Base-by-base conservation (phyloP, 1,140 invertebrate genomes). In the Ceratosolen solmsi region DNA sequence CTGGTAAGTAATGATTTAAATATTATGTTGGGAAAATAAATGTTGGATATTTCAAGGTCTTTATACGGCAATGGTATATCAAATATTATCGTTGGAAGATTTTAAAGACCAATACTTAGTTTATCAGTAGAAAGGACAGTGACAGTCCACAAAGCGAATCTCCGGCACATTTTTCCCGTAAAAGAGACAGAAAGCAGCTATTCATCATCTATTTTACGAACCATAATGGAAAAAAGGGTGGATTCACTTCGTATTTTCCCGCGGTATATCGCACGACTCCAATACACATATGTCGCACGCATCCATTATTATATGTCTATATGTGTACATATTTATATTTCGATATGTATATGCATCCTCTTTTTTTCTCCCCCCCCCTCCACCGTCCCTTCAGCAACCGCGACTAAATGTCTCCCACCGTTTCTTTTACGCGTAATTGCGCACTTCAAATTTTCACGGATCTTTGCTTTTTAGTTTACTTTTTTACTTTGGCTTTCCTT, bases 211-310 rank as follows among this genome's bases (percentile, higher is more conserved):
- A 68, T 9, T 36, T 0, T 38, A 2, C 17, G 15, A 11, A 13
- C 0, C 22, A 22, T 22, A 2, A 25, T 3, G n/a, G n/a, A 78
- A 54, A 78, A 54, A 63, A 65, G 38, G 58, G 38, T 76, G 58
- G 13, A 51, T 15, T 68, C 75, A 13, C 17, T 65, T 25, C 2
- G 46, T 54, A 71, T 71, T 79, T 70, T 79, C 65, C 65, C 65
- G 75, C 75, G 25, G 0, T 51, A 3, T 25, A 27, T 49, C 27
- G 46, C 49, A 54, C 70, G 11, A 20, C 2, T 38, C 15, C 7
- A 4, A 20, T 13, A 17, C 33, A 20, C 33, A 68, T 15, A 63
- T 68, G 60, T 65, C 60, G 30, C 30, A 65, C 30, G 27, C 17
- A 36, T 65, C 3, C 2, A 36, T 38, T 38, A 68, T 36, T 38